Conservation (phyloP, 2,888 invertebrate genomes). For the Ceratothoa steindachneri region DNA sequence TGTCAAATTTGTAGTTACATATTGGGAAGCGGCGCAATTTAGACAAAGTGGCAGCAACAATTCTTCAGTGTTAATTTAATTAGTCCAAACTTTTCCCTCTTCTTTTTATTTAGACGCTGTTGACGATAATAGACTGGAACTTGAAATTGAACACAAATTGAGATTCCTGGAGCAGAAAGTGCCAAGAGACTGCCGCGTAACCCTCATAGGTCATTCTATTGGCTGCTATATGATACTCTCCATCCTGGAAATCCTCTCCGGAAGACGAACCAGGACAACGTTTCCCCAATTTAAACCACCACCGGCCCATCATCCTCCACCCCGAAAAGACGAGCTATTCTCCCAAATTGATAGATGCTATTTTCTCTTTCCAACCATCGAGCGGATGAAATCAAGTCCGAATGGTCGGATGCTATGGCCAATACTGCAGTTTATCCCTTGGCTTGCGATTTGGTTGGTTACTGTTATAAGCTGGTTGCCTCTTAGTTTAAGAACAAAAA, state of each 20-base stretch:
- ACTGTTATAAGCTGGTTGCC: constrained; percentile 7
- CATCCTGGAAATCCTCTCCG: constrained; percentile 17
- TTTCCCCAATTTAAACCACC: not conserved
- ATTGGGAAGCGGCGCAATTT: too few species aligned
- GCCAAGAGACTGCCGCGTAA: constrained; percentile 67
- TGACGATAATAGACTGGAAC: constrained; percentile 57
- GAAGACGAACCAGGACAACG: not conserved
- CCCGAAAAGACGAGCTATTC: not conserved
- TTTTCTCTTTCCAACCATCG: constrained; percentile 81
- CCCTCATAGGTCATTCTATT: constrained; percentile 85
- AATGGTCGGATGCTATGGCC: constrained; percentile 70
- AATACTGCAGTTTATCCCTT: constrained; percentile 57
- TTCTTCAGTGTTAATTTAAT: too few species aligned
- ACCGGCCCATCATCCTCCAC: not conserved
- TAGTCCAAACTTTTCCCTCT: too few species aligned
- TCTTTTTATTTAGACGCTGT: not conserved
- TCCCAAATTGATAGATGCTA: constrained; percentile 58
- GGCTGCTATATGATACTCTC: constrained; percentile 68
- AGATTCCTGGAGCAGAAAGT: constrained; percentile 70
- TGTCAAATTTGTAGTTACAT: too few species aligned
- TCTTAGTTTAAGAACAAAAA: not conserved
- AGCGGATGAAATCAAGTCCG: constrained; percentile 70
- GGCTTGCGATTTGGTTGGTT: constrained; percentile 50
- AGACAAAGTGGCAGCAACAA: too few species aligned
- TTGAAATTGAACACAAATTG: constrained; percentile 75